These are phyloP conservation scores for Micrasema longulum DNA, from an alignment of 1,140 invertebrate species.

Conservation along the genomic window DNA sequence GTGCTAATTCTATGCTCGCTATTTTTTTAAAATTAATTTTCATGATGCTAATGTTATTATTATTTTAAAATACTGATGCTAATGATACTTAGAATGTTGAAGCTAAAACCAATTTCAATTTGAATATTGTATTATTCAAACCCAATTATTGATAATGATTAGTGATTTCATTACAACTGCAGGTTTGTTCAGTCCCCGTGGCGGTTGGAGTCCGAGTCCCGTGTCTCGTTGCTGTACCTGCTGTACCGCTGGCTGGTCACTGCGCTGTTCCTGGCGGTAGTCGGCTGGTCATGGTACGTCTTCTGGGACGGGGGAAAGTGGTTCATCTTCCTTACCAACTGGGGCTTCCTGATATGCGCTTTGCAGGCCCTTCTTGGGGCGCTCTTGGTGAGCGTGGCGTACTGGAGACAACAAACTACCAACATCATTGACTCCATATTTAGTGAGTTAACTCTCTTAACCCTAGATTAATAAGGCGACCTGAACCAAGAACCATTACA, in stretches of 20 bases:
- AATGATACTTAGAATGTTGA: too few relatives aligned
- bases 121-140: too few relatives aligned
- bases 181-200: conserved; percentile 45
- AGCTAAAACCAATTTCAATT: too few relatives aligned
- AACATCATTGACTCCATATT: conserved; percentile 53
- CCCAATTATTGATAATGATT: too few relatives aligned
- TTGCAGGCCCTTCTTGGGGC: conserved; percentile 65
- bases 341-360: conserved; percentile 71
- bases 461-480: too few relatives aligned
- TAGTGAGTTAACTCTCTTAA: too few relatives aligned
- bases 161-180: too few relatives aligned
- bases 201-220: conserved; percentile 54
- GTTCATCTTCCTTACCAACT: conserved; percentile 79
- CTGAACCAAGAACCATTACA: too few relatives aligned
- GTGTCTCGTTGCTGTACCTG: conserved; percentile 58
- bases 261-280: conserved; percentile 59
- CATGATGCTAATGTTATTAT: too few relatives aligned
- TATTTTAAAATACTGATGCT: too few relatives aligned
- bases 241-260: conserved; percentile 69
- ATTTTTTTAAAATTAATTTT: too few relatives aligned
- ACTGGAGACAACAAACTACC: conserved; percentile 50
- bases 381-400: conserved; percentile 61
- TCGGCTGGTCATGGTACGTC: conserved; percentile 66
- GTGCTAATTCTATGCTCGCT: too few relatives aligned
- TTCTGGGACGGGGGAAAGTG: conserved; percentile 63